phyloP scores from a whole-genome alignment of 2,797 vertebrate genomes.

The Poeciliopsis gracilis region DNA sequence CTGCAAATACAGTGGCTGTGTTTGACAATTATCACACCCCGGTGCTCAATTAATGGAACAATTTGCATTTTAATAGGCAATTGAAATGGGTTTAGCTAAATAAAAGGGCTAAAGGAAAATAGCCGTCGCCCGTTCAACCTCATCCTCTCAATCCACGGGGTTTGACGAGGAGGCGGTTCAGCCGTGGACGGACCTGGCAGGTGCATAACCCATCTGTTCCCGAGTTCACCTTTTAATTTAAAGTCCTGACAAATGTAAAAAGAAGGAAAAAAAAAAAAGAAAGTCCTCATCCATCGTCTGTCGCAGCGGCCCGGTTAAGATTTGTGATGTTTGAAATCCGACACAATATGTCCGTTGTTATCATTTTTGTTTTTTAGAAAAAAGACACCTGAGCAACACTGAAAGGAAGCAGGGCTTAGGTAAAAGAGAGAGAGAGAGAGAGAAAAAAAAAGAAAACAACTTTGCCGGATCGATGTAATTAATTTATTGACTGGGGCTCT shows the following conservation, averaged over 20 bases:
- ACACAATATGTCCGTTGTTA: conserved; percentile 12
- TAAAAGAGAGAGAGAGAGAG: no score
- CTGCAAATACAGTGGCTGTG: conserved; percentile 60
- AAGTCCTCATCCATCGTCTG: conserved; percentile 9
- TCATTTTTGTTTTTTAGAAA: no score
- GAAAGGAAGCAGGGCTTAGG: conserved; percentile 6
- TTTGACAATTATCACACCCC: conserved; percentile 60
- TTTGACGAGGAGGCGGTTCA: conserved; percentile 40
- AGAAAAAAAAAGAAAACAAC: background rate
- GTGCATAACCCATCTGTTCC: conserved; percentile 37
- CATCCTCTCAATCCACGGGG: conserved; percentile 40
- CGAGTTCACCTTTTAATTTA: conserved; percentile 35
- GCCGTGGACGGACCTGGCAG: conserved; percentile 40
- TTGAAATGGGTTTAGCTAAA: conserved; percentile 71
- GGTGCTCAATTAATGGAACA: conserved; percentile 72
- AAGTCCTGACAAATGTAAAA: conserved; percentile 2
- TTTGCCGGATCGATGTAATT: conserved; percentile 62
- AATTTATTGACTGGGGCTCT: conserved; percentile 67
- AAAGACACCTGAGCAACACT: conserved; percentile 24
- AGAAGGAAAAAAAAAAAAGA: background rate
- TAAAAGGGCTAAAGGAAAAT: conserved; percentile 66
- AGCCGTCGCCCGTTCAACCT: conserved; percentile 52
- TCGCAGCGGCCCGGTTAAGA: background rate
- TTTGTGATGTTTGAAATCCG: conserved; percentile 8
- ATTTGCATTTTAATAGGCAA: conserved; percentile 80